A percentile compares a stretch with the other conserved stretches of the same genome.
Evolutionary conservation across 2,888 invertebrate species (phyloP).

Genomic region (Noctua fimbriata): DNA sequence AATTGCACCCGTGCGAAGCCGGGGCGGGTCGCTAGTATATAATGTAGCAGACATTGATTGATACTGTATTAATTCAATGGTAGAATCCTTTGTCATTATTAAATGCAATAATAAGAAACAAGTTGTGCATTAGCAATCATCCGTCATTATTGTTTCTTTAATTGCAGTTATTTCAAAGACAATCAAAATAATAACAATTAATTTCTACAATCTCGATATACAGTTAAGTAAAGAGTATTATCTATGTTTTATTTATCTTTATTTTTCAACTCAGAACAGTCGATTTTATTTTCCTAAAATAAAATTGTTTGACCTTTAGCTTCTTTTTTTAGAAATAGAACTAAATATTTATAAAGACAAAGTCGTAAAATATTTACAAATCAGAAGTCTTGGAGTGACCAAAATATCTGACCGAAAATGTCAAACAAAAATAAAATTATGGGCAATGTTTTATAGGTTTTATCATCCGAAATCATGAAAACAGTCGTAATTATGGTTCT

Average conservation of each 20-base stretch:
- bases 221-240: background rate
- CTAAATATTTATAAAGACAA: conserved; percentile 1
- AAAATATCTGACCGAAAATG: conserved; percentile 9
- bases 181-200: conserved; percentile 52
- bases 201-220: conserved; percentile 37
- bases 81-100: conserved; percentile 29
- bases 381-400: background rate
- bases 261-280: conserved; percentile 3
- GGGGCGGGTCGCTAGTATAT: too few species aligned
- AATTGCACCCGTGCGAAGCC: too few species aligned
- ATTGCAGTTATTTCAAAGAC: conserved; percentile 38
- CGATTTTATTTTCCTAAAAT: background rate
- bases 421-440: conserved; percentile 4
- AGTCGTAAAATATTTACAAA: conserved; percentile 8
- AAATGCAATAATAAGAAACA: conserved; percentile 28
- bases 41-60: background rate
- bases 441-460: background rate
- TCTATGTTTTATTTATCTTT: background rate
- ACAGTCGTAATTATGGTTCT: background rate
- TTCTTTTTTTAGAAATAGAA: background rate
- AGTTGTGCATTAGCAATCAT: conserved; percentile 41
- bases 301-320: background rate
- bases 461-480: conserved; percentile 1
- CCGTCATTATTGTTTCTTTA: conserved; percentile 38
- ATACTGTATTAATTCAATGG: conserved; percentile 15